Evolutionary conservation across 2,888 invertebrate species (phyloP).

Genomic region (Calliphora vomitoria): DNA sequence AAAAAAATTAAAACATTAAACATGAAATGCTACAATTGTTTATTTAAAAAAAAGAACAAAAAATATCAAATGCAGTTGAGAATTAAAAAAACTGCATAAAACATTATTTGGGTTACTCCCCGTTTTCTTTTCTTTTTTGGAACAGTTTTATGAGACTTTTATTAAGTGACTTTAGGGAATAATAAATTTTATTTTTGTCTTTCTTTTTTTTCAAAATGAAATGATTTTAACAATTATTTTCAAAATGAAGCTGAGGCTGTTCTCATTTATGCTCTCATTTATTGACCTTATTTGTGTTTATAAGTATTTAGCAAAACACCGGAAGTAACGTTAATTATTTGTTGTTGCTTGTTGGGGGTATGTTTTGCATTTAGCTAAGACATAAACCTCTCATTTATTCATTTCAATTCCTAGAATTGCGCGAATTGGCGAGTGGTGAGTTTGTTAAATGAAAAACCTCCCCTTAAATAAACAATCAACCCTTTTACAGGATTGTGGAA

Average conservation of each 20-base stretch:
- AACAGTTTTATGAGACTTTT: constrained; percentile 8
- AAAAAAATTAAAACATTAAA: constrained; percentile 13
- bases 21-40: constrained; percentile 30
- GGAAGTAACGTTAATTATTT: constrained; percentile 32
- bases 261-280: neutral
- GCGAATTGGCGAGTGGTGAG: constrained; percentile 50
- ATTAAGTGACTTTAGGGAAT: constrained; percentile 28
- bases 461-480: constrained; percentile 7
- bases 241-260: neutral
- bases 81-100: neutral
- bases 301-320: neutral
- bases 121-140: neutral
- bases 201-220: neutral
- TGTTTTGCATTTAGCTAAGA: constrained; percentile 30
- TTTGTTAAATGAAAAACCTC: neutral
- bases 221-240: neutral
- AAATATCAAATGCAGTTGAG: constrained; percentile 19
- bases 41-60: constrained; percentile 23
- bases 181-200: neutral
- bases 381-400: constrained; percentile 32
- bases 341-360: neutral
- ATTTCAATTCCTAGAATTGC: neutral
- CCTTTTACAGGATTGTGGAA: neutral
- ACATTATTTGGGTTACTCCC: constrained; percentile 16
- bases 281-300: neutral